A percentile compares a stretch with the other conserved stretches of the same genome.
Evolutionary conservation across 2,113 vertebrate species (phyloP).

Genomic region (Odocoileus virginianus): DNA sequence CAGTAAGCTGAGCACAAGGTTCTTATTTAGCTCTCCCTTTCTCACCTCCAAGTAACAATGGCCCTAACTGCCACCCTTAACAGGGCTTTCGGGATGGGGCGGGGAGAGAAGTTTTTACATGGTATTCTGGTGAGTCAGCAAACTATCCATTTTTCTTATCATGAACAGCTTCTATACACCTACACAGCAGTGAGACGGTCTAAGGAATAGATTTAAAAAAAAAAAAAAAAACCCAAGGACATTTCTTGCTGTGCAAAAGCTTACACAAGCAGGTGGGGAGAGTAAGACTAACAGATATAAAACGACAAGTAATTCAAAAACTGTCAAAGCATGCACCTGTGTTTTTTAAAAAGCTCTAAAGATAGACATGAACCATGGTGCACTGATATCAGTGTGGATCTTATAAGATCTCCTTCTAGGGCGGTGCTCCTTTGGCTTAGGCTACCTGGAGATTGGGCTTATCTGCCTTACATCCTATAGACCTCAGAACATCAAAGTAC

Average conservation of each 20-base stretch:
- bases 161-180: neutral
- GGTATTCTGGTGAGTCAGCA: neutral
- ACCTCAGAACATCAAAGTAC: neutral
- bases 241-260: neutral
- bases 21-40: neutral
- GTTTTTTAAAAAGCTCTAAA: neutral
- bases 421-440: neutral
- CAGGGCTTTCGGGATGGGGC: neutral
- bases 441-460: neutral
- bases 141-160: neutral
- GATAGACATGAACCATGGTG: neutral
- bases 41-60: neutral
- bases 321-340: neutral
- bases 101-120: neutral
- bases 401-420: neutral
- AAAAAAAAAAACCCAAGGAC: neutral
- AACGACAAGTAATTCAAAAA: neutral
- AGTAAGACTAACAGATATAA: neutral
- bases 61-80: neutral
- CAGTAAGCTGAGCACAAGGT: neutral
- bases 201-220: neutral
- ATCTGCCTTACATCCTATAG: neutral
- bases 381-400: neutral
- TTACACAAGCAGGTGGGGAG: neutral
- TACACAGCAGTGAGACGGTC: neutral